Base-by-base conservation (phyloP, 1,140 invertebrate genomes). In the Lepeophtheirus salmonis region DNA sequence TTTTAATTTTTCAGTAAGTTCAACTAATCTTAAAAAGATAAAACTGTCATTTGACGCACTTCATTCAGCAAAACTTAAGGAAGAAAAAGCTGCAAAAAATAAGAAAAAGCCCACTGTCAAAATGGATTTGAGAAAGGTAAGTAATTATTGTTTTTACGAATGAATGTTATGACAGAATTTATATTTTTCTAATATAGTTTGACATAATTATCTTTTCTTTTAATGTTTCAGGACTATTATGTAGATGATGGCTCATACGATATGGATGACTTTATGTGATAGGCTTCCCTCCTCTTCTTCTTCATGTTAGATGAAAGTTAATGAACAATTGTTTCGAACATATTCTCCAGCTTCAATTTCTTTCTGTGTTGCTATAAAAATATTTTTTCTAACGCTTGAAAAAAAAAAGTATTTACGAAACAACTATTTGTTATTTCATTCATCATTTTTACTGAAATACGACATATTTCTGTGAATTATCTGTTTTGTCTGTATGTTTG, bases 181-280 rank as follows among this genome's bases (percentile, higher is more conserved):
- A 20, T 2, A 2, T 22, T 2, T 3, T 3, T 2, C 2, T 2
- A 54, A 20, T 16, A n/a, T 2, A n/a, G 3, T 2, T 54, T 2
- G 3, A 2, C 2, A 20, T 16, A 54, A 17, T 22, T 2, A 54
- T 54, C 22, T 54, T 54, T 54, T 17, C 16, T 50, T 50, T 50
- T 50, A 17, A 10, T 12, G 3, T 54, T 54, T 17, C 22, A 54
- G 52, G 55, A 57, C 14, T 17, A 24, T 12, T 26, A 24, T 21
- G 55, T 14, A 17, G 26, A 57, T 18, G 50, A 52, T 21, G 50
- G 50, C 6, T 30, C 21, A 21, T 20, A 57, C 22, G 55, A 57
- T 3, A 14, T 57, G 55, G 55, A 57, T 30, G 55, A 57, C 26
- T 57, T 57, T 30, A 57, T 57, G 55, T 57, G 26, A 57, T 57